Conservation (phyloP, 2,888 invertebrate species). For the Agelastica alni region DNA sequence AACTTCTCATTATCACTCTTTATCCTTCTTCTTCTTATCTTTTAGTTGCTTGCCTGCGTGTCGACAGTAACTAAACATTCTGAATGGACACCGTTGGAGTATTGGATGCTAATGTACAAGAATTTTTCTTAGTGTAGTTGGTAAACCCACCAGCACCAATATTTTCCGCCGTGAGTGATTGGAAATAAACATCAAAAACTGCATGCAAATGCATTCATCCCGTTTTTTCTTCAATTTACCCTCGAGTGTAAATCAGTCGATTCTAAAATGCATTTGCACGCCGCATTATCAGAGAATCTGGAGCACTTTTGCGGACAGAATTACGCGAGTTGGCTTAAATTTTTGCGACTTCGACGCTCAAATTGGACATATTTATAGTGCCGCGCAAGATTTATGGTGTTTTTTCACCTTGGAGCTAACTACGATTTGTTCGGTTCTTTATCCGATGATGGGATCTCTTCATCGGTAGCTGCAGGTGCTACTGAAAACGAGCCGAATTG, state of each 20-base stretch:
- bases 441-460: conserved; percentile 26
- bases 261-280: conserved; percentile 30
- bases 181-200: no score
- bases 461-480: conserved; percentile 22
- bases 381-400: conserved; percentile 43
- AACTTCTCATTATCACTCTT: no score
- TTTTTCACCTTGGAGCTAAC: conserved; percentile 40
- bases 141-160: no score
- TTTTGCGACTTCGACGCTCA: conserved; percentile 31
- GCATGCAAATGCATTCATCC: no score
- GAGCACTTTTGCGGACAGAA: conserved; percentile 37
- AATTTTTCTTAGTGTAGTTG: no score
- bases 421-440: conserved; percentile 35
- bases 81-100: no score
- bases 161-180: no score
- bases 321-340: conserved; percentile 34
- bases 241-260: conserved; percentile 33
- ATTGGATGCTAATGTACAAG: no score
- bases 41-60: no score
- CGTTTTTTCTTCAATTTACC: conserved; percentile 20
- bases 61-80: no score
- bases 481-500: conserved; percentile 27
- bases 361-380: conserved; percentile 44
- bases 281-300: conserved; percentile 43
- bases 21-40: no score